These are phyloP conservation scores for Urosaurus nigricauda DNA, from an alignment of 2,797 vertebrate genomes.

Conservation along the genomic window DNA sequence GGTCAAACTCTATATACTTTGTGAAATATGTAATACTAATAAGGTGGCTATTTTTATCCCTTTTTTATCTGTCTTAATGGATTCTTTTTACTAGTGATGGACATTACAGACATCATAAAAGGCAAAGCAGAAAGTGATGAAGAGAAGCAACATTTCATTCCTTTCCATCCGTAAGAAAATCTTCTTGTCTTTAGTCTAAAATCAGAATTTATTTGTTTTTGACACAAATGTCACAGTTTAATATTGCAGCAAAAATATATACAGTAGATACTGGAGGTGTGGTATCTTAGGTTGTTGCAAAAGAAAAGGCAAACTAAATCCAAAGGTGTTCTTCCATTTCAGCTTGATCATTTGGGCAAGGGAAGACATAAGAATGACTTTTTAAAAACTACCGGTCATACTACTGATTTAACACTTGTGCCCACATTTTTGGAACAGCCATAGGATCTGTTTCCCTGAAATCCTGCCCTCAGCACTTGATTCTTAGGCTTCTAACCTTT, in stretches of 20 bases:
- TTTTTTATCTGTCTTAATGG: constrained; percentile 5
- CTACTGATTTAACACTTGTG: neutral
- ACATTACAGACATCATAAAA: constrained; percentile 97
- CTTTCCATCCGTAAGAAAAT: constrained; percentile 92
- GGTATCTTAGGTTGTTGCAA: neutral
- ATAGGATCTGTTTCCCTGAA: neutral
- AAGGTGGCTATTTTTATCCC: neutral
- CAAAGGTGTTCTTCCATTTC: neutral
- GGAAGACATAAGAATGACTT: too few species aligned
- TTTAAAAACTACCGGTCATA: neutral
- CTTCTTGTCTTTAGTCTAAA: neutral
- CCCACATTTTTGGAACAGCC: neutral
- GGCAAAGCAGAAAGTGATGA: constrained; percentile 95
- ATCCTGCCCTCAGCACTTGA: neutral
- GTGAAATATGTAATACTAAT: neutral
- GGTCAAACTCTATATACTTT: neutral
- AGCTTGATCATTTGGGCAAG: neutral
- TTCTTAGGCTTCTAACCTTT: neutral
- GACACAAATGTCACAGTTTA: neutral
- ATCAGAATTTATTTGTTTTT: neutral
- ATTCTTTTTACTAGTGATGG: constrained; percentile 88
- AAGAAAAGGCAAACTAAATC: neutral
- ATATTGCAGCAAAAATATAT: neutral
- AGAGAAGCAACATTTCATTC: constrained; percentile 97
- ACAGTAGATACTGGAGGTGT: too few species aligned